Evolutionary conservation across 92 coral and sea anemone genomes (phyloP).

Genomic region (Porites evermanni): DNA sequence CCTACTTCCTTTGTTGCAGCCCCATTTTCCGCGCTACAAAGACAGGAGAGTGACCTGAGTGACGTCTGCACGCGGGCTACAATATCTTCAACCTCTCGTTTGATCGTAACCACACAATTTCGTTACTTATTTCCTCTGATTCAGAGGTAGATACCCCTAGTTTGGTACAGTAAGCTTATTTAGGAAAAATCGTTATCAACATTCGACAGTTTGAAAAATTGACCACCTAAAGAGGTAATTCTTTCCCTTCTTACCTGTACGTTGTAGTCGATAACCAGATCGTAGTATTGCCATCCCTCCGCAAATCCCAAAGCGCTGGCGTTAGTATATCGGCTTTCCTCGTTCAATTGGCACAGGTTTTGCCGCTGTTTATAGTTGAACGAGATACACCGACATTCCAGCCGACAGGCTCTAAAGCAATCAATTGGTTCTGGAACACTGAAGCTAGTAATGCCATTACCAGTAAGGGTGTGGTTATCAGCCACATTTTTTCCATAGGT

Average conservation of each 20-base stretch:
- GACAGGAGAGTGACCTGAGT: no score
- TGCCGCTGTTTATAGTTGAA: not conserved
- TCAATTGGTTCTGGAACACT: not conserved
- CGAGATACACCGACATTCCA: conserved; percentile 25
- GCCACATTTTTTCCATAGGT: conserved; percentile 6
- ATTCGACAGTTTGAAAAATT: no score
- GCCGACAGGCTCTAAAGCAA: conserved; percentile 5
- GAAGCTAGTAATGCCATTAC: not conserved
- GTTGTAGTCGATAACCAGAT: not conserved
- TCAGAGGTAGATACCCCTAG: no score
- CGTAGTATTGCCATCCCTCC: not conserved
- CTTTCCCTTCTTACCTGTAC: not conserved
- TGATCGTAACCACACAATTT: no score
- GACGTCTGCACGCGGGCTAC: no score
- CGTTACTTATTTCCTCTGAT: no score
- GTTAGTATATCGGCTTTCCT: conserved; percentile 2
- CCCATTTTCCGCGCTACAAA: no score
- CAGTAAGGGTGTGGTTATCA: not conserved
- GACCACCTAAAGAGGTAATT: not conserved
- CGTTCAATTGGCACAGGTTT: conserved; percentile 11
- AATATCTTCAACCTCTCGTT: no score
- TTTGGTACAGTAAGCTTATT: no score
- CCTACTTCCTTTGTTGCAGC: no score
- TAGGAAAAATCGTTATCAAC: no score
- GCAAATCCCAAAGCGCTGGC: not conserved